Conservation (phyloP, 2,797 vertebrate species). For the Eulemur albifrons region DNA sequence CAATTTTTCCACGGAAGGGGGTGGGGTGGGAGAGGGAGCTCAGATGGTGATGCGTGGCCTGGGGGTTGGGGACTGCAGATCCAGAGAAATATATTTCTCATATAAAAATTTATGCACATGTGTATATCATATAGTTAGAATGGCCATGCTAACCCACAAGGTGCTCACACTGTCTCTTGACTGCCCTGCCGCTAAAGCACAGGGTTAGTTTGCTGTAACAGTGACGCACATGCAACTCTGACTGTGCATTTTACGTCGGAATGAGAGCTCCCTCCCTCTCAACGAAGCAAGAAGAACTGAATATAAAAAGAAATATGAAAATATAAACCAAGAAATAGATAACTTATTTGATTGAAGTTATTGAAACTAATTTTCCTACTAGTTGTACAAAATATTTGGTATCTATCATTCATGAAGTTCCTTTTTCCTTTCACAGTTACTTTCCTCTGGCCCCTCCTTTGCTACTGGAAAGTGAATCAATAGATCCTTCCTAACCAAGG, state of each 20-base stretch:
- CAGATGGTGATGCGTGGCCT: too few relatives aligned
- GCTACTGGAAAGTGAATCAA: not conserved
- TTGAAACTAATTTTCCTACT: not conserved
- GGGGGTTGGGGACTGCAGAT: too few relatives aligned
- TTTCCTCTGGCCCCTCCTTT: not conserved
- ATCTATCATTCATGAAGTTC: not conserved
- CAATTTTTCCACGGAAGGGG: too few relatives aligned
- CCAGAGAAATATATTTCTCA: not conserved
- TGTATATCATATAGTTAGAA: accelerated
- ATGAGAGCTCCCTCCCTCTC: not conserved
- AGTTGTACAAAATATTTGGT: not conserved
- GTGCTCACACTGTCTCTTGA: not conserved
- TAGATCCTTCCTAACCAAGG: not conserved
- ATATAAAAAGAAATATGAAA: not conserved
- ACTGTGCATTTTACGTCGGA: not conserved
- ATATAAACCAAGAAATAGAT: not conserved
- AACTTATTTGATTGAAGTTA: not conserved
- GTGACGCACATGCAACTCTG: not conserved
- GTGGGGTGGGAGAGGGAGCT: too few relatives aligned
- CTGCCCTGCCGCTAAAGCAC: too few relatives aligned
- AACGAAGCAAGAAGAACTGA: not conserved
- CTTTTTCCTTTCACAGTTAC: not conserved
- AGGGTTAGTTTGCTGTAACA: too few relatives aligned
- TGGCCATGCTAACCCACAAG: not conserved
- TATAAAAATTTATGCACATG: not conserved